A percentile compares a stretch with the other conserved stretches of the same genome.
Conservation (phyloP, 2,797 vertebrate species). For the Peromyscus attwateri region DNA sequence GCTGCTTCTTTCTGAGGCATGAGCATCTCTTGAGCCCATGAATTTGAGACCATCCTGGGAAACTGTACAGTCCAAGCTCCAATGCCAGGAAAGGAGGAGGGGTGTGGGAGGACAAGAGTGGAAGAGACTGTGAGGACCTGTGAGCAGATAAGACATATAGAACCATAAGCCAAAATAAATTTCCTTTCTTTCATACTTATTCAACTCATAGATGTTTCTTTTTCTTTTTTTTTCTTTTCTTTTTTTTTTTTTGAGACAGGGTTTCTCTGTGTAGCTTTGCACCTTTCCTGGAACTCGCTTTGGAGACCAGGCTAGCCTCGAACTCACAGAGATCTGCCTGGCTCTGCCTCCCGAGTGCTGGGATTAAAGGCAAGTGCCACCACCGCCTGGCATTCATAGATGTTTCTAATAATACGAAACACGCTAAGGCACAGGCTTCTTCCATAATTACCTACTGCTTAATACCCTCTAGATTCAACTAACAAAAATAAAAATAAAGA, state of each 20-base stretch:
- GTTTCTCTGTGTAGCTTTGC: too few relatives aligned
- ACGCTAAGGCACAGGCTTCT: neutral
- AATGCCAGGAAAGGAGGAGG: neutral
- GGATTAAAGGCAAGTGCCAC: too few relatives aligned
- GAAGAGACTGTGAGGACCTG: neutral
- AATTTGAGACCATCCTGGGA: neutral
- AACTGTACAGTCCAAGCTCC: neutral
- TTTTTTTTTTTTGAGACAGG: too few relatives aligned
- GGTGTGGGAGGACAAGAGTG: neutral
- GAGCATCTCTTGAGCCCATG: neutral
- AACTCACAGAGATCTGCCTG: too few relatives aligned
- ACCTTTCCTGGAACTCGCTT: too few relatives aligned
- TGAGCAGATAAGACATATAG: neutral
- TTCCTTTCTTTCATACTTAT: neutral
- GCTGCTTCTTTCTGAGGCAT: neutral
- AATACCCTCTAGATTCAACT: neutral
- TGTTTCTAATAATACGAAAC: neutral
- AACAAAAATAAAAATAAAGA: conserved; percentile 3
- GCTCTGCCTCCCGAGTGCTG: too few relatives aligned
- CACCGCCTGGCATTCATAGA: too few relatives aligned
- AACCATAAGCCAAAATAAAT: neutral
- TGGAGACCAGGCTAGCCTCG: too few relatives aligned
- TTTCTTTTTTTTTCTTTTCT: too few relatives aligned
- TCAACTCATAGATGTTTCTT: neutral
- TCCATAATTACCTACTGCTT: neutral